phyloP scores from a whole-genome alignment of 2,113 vertebrate species.

The Phoenicopterus ruber region DNA sequence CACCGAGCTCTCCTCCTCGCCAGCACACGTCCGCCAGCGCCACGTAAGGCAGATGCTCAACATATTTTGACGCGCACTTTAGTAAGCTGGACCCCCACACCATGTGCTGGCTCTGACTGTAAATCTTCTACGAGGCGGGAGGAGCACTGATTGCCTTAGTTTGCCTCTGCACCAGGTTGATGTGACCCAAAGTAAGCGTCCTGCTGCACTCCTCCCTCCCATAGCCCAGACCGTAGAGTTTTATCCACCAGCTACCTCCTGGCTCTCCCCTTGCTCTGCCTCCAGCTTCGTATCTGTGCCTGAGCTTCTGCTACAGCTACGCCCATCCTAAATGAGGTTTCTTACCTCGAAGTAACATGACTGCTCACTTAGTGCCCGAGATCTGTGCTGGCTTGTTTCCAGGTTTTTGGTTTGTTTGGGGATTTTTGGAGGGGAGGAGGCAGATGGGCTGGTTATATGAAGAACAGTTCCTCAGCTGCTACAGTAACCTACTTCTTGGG shows the following conservation, averaged over 20 bases:
- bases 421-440: background rate
- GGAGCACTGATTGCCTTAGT: background rate
- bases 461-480: background rate
- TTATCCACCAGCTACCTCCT: background rate
- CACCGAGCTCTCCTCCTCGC: background rate
- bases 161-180: background rate
- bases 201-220: background rate
- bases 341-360: background rate
- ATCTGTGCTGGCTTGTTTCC: background rate
- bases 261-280: background rate
- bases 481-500: background rate
- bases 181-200: background rate
- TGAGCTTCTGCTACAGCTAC: background rate
- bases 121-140: background rate
- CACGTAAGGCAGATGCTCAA: fast-evolving
- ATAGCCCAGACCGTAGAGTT: background rate
- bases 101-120: background rate
- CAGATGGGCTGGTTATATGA: background rate
- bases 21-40: background rate
- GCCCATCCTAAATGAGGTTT: background rate
- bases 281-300: background rate
- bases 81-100: background rate
- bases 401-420: background rate
- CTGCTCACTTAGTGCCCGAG: background rate
- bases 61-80: background rate